Evolutionary conservation across 1,140 invertebrate species (phyloP).

Genomic region (Eufriesea mexicana): DNA sequence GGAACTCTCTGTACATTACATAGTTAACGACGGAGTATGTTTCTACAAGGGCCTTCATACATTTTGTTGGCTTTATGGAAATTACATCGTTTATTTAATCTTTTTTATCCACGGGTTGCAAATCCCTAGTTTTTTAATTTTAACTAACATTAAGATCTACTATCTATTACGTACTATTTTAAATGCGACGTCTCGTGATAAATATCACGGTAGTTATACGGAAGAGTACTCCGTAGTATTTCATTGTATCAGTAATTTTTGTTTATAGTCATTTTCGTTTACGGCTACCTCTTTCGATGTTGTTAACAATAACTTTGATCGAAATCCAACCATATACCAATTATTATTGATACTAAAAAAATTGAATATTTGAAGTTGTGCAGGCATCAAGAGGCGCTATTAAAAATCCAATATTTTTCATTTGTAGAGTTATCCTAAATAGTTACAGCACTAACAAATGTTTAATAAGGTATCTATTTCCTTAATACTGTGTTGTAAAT

Average conservation of each 20-base stretch:
- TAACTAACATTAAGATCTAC: constrained; percentile 68
- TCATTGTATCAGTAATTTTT: background rate
- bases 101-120: constrained; percentile 58
- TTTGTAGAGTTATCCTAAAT: background rate
- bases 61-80: constrained; percentile 53
- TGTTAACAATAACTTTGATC: background rate
- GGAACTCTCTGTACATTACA: constrained; percentile 73
- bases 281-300: constrained; percentile 13
- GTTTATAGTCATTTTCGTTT: constrained; percentile 5
- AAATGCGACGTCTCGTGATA: constrained; percentile 67
- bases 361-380: constrained; percentile 19
- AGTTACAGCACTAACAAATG: background rate
- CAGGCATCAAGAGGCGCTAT: background rate
- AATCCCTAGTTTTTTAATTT: constrained; percentile 67
- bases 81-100: constrained; percentile 67
- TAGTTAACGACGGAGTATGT: constrained; percentile 69
- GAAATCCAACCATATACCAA: background rate
- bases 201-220: constrained; percentile 70
- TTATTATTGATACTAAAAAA: constrained; percentile 1
- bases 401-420: background rate
- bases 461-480: background rate
- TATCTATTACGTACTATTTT: constrained; percentile 59
- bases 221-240: constrained; percentile 62
- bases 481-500: background rate
- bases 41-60: constrained; percentile 63